phyloP scores from a whole-genome alignment of 2,113 vertebrate species.

The Fulica atra region DNA sequence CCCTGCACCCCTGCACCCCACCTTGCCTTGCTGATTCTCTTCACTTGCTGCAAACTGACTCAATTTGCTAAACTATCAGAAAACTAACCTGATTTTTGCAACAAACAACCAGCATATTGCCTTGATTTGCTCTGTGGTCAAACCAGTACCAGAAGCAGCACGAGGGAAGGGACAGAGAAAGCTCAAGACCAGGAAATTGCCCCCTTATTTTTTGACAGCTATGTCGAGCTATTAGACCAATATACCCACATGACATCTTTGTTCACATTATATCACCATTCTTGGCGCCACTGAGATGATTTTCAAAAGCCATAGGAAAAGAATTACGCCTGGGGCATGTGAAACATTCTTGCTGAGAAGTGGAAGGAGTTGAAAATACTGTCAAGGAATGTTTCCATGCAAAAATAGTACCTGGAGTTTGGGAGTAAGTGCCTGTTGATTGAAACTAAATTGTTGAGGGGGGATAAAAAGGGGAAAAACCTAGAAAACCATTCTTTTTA shows the following conservation, averaged over 20 bases:
- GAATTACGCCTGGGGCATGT: background rate
- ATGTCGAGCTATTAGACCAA: background rate
- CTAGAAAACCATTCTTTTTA: background rate
- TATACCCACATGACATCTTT: background rate
- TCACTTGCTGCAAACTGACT: background rate
- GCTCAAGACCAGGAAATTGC: background rate
- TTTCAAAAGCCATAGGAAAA: background rate
- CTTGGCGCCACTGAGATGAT: background rate
- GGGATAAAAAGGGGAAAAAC: background rate
- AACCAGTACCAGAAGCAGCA: no score
- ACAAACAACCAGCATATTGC: accelerated
- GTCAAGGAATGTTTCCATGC: background rate
- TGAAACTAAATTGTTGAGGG: background rate
- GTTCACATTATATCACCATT: background rate
- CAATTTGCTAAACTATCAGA: background rate
- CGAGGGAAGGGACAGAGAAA: background rate
- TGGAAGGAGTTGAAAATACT: background rate
- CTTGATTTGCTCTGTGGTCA: background rate
- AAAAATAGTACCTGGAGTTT: background rate
- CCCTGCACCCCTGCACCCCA: background rate
- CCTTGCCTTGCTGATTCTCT: background rate
- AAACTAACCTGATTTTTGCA: background rate
- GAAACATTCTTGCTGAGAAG: background rate
- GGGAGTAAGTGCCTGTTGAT: background rate
- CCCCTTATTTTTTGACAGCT: background rate